Evolutionary conservation across 92 coral and sea anemone species (phyloP).

Genomic region (Phymanthus crucifer): DNA sequence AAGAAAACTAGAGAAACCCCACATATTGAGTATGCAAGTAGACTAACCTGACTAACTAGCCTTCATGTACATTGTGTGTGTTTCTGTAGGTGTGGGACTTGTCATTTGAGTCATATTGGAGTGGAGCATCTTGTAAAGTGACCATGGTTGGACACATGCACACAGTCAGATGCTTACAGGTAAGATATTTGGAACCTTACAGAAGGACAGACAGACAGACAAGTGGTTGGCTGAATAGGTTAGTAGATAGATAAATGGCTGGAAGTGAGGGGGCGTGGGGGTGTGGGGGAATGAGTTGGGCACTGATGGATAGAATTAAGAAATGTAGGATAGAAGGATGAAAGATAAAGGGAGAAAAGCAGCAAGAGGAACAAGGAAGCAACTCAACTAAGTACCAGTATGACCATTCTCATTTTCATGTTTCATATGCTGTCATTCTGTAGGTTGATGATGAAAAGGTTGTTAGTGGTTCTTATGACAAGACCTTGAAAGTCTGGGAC

Average conservation of each 20-base stretch:
- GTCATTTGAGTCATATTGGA: constrained; percentile 97
- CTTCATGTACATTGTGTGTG: not conserved
- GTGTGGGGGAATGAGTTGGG: too few relatives aligned
- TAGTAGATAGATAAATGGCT: too few relatives aligned
- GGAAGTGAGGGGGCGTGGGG: too few relatives aligned
- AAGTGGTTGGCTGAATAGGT: too few relatives aligned
- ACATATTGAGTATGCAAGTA: too few relatives aligned
- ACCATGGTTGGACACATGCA: constrained; percentile 99
- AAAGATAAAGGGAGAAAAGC: too few relatives aligned
- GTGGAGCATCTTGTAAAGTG: constrained; percentile 99
- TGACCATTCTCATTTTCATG: not conserved
- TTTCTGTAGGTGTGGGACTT: constrained; percentile 87
- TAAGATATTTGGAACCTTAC: constrained; percentile 7
- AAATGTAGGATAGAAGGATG: too few relatives aligned
- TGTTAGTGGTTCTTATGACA: constrained; percentile 97
- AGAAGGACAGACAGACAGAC: too few relatives aligned
- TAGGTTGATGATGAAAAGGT: constrained; percentile 93
- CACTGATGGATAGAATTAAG: too few relatives aligned
- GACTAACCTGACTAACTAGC: not conserved
- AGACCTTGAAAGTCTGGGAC: constrained; percentile 97
- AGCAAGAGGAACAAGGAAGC: not conserved
- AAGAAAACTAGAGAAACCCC: too few relatives aligned
- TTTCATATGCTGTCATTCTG: not conserved
- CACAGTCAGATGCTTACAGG: constrained; percentile 98
- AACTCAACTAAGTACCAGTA: not conserved